These are phyloP conservation scores for Agelastica alni DNA, from an alignment of 2,888 invertebrate species.

Conservation along the genomic window DNA sequence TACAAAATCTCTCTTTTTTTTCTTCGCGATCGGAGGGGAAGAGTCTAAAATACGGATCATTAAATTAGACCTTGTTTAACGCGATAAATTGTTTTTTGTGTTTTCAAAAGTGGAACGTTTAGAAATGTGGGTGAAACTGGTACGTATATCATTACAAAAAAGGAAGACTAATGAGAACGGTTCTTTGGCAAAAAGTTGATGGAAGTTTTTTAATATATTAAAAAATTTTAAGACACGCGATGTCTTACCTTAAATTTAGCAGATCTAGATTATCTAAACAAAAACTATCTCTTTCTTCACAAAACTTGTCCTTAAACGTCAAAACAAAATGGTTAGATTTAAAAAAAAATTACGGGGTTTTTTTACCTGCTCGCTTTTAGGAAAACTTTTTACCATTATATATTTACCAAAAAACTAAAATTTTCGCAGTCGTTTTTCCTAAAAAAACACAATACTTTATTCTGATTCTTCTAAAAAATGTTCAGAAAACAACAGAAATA, in stretches of 20 bases:
- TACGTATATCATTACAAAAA: too few relatives aligned
- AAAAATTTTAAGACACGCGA: too few relatives aligned
- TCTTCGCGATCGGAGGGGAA: constrained; percentile 31
- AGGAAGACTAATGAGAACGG: too few relatives aligned
- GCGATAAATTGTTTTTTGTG: too few relatives aligned
- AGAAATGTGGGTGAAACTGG: too few relatives aligned
- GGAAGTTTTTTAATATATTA: too few relatives aligned
- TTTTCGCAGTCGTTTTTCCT: constrained; percentile 23
- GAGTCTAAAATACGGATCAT: constrained; percentile 34
- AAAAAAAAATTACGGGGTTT: constrained; percentile 4
- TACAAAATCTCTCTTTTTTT: constrained; percentile 15
- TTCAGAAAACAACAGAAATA: constrained; percentile 46
- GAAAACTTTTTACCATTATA: constrained; percentile 51
- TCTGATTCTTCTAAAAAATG: constrained; percentile 38
- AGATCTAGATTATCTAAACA: constrained; percentile 51
- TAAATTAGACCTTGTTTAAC: too few relatives aligned
- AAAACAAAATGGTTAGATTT: constrained; percentile 26
- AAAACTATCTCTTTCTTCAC: constrained; percentile 47
- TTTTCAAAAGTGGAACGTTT: too few relatives aligned
- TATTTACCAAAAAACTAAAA: constrained; percentile 29
- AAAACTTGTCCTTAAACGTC: constrained; percentile 44
- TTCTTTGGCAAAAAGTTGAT: too few relatives aligned
- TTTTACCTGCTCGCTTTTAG: constrained; percentile 43
- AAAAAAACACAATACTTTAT: constrained; percentile 29
- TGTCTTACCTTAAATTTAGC: constrained; percentile 53